These are phyloP conservation scores for Theocolax elegans DNA, from an alignment of 1,140 invertebrate genomes.

Conservation along the genomic window DNA sequence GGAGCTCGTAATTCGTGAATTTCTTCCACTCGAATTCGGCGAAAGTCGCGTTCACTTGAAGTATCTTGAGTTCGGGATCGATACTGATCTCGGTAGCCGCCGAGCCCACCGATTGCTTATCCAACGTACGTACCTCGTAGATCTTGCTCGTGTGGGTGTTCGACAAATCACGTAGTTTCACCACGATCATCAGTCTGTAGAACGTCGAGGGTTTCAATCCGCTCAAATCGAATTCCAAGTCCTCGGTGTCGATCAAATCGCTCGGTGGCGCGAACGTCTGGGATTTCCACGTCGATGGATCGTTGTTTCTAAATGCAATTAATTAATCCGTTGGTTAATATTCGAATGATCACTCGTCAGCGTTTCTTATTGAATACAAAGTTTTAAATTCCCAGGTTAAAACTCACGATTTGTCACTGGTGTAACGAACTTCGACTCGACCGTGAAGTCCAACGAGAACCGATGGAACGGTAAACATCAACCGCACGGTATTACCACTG, in stretches of 20 bases:
- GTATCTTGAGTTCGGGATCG: slow-evolving; percentile 78
- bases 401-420: slow-evolving; percentile 76
- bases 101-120: slow-evolving; percentile 59
- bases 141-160: slow-evolving; percentile 80
- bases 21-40: slow-evolving; percentile 84
- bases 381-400: slow-evolving; percentile 4
- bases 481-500: slow-evolving; percentile 80
- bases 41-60: slow-evolving; percentile 81
- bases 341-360: too few species aligned
- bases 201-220: slow-evolving; percentile 81
- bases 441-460: slow-evolving; percentile 87
- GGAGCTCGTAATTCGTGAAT: slow-evolving; percentile 81
- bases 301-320: slow-evolving; percentile 70
- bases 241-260: slow-evolving; percentile 83
- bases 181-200: slow-evolving; percentile 83
- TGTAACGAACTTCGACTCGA: slow-evolving; percentile 84
- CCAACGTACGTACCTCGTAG: slow-evolving; percentile 76
- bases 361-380: background rate
- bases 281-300: slow-evolving; percentile 79
- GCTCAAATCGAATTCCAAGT: slow-evolving; percentile 84
- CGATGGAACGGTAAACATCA: slow-evolving; percentile 83
- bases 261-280: slow-evolving; percentile 87
- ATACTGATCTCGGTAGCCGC: slow-evolving; percentile 75
- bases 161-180: slow-evolving; percentile 78
- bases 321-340: too few species aligned